These are phyloP conservation scores for Drosophila planitibia DNA, from an alignment of 2,888 invertebrate species.

Conservation along the genomic window DNA sequence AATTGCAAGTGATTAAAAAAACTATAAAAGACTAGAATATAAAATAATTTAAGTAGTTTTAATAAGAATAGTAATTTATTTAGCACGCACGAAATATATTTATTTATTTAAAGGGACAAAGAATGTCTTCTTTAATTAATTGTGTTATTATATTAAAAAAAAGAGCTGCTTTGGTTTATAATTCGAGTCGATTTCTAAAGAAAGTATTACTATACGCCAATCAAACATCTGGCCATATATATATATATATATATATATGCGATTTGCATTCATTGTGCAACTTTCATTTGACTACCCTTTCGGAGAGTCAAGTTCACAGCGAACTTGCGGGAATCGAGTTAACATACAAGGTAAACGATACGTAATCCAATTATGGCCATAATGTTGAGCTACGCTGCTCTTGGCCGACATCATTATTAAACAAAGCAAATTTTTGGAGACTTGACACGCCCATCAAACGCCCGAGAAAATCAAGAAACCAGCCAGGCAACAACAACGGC, in stretches of 20 bases:
- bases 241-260: neutral
- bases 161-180: neutral
- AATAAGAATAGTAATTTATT: neutral
- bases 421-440: slow-evolving; percentile 23
- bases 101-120: neutral
- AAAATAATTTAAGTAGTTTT: neutral
- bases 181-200: neutral
- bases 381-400: slow-evolving; percentile 30
- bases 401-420: slow-evolving; percentile 51
- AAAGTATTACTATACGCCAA: neutral
- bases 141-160: neutral
- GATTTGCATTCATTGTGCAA: neutral
- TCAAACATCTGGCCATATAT: neutral
- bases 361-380: slow-evolving; percentile 45
- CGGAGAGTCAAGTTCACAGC: slow-evolving; percentile 16
- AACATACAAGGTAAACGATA: slow-evolving; percentile 31
- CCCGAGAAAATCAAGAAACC: slow-evolving; percentile 6
- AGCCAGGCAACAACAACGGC: neutral
- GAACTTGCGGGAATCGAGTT: slow-evolving; percentile 48
- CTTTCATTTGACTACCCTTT: slow-evolving; percentile 7
- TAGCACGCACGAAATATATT: no score
- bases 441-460: slow-evolving; percentile 40
- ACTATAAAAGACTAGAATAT: neutral
- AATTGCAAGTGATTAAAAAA: neutral
- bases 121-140: neutral